Base-by-base conservation (phyloP, 1,140 invertebrate genomes). In the Drosophila asahinai region DNA sequence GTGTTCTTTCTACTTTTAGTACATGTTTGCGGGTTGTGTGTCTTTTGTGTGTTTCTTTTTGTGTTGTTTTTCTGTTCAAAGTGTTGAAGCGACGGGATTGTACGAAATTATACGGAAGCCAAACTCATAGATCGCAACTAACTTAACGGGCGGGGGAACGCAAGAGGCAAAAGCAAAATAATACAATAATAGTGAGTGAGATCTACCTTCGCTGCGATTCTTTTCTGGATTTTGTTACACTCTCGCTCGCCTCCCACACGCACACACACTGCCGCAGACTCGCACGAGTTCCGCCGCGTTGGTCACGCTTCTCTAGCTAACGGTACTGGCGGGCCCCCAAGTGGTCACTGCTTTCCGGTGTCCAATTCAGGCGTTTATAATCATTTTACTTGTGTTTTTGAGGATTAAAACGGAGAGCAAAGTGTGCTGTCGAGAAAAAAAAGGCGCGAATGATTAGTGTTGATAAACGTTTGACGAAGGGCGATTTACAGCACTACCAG, bases 111-210 rank as follows among this genome's bases (percentile, higher is more conserved):
- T 66, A 89, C 81, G 68, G 36, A 90, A 89, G 84, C 84, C 74
- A 84, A 89, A 89, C 81, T 89, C 48, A 89, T 73, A 90, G 59
- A 72, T 89, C 70, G 77, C 84, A 83, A 75, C 66, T 78, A 89
- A 80, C 15, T 43, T n/a, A 43, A 17, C 33, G 64, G 80, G 66
- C 66, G 58, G 75, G 47, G 22, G 14, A 55, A 22, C 19, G 33
- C n/a, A 66, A 68, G 61, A 33, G 61, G 36, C 38, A 54, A 49
- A 72, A 73, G 67, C 59, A 25, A 73, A 38, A 51, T 68, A 77
- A 77, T 77, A 77, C 64, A 70, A 78, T 55, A 70, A 77, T 76
- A 60, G 52, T 68, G 55, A 55, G 49, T 77, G 55, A 77, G 64
- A 68, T 64, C 81, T 89, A 87, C 83, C 83, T 87, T 89, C 22